Conservation (phyloP, 1,140 invertebrate species). For the Myzus persicae region DNA sequence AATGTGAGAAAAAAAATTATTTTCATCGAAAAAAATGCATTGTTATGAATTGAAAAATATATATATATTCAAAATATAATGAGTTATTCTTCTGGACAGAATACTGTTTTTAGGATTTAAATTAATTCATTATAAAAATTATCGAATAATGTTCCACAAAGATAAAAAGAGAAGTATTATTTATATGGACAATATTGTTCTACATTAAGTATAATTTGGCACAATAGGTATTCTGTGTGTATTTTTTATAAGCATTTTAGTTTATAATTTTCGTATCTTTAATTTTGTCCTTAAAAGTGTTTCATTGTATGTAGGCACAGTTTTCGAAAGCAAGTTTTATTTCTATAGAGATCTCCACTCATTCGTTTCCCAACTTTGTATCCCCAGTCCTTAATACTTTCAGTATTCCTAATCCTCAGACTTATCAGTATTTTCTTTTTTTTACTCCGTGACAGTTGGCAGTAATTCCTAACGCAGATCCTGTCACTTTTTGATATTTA, state of each 20-base stretch:
- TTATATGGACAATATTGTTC: background rate
- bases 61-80: background rate
- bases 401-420: background rate
- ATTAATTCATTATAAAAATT: background rate
- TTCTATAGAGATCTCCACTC: background rate
- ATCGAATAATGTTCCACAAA: background rate
- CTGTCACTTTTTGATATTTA: slow-evolving; percentile 1
- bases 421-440: background rate
- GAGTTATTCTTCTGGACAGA: background rate
- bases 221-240: too few relatives aligned
- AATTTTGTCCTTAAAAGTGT: background rate
- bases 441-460: background rate
- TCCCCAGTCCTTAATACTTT: background rate
- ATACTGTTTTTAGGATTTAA: background rate
- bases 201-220: background rate
- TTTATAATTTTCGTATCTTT: too few relatives aligned
- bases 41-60: too few relatives aligned
- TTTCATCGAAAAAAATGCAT: background rate
- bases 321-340: background rate
- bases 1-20: background rate
- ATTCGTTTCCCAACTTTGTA: background rate
- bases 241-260: too few relatives aligned
- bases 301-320: background rate
- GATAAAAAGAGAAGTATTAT: background rate
- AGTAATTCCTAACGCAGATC: background rate